Percentiles rank a stretch among this genome's conserved stretches.
phyloP scores from a whole-genome alignment of 1,140 invertebrate species.

The Sycobia sp. region DNA sequence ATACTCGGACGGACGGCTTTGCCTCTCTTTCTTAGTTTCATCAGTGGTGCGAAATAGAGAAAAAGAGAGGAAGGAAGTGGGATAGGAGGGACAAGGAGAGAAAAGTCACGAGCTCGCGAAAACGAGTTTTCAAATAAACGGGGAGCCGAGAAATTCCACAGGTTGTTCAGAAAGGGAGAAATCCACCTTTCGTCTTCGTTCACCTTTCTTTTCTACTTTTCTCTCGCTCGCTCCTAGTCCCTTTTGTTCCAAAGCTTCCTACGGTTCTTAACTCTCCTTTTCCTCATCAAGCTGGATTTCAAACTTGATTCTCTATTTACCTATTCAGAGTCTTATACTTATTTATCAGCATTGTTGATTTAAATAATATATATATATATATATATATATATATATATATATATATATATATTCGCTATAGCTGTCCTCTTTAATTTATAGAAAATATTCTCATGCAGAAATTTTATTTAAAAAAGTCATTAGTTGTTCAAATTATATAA shows the following conservation, averaged over 20 bases:
- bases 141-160: conserved; percentile 44
- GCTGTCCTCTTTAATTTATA: too few species aligned
- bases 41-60: neutral
- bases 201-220: conserved; percentile 26
- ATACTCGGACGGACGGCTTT: neutral
- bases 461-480: too few species aligned
- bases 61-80: neutral
- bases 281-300: conserved; percentile 6
- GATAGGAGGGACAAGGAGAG: neutral
- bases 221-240: too few species aligned
- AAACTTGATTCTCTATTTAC: conserved; percentile 1
- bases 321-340: too few species aligned
- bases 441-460: too few species aligned
- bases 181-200: too few species aligned
- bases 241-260: too few species aligned
- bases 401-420: too few species aligned
- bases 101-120: conserved; percentile 19
- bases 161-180: conserved; percentile 36
- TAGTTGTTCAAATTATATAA: too few species aligned
- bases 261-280: neutral
- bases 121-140: conserved; percentile 43
- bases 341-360: too few species aligned
- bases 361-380: too few species aligned
- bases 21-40: neutral
- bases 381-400: too few species aligned